Evolutionary conservation across 2,888 invertebrate genomes (phyloP).

Genomic region (Drosophila ustulata): DNA sequence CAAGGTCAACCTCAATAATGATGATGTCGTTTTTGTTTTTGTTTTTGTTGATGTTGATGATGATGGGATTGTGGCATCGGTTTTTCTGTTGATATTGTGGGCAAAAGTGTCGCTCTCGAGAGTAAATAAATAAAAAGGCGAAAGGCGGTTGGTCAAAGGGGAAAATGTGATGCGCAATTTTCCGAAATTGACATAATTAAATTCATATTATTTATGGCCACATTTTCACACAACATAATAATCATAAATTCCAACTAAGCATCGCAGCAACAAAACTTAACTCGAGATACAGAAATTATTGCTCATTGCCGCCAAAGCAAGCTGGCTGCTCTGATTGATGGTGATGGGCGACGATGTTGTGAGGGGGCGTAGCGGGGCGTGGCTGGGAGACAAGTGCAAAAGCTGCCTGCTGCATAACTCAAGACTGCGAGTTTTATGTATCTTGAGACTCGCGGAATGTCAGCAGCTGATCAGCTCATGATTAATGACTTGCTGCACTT

Average conservation of each 20-base stretch:
- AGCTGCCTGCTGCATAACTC: slow-evolving; percentile 46
- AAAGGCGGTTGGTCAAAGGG: slow-evolving; percentile 25
- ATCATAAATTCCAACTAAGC: slow-evolving; percentile 63
- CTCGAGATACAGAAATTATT: slow-evolving; percentile 9
- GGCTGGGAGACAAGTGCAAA: slow-evolving; percentile 22
- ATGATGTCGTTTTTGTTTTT: slow-evolving; percentile 19
- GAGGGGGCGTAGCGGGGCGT: background rate
- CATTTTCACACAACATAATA: slow-evolving; percentile 36
- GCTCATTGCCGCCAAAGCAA: slow-evolving; percentile 24
- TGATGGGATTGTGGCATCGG: slow-evolving; percentile 35
- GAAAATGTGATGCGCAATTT: slow-evolving; percentile 38
- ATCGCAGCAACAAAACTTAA: slow-evolving; percentile 6
- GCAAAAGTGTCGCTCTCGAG: slow-evolving; percentile 18
- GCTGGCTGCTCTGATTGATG: slow-evolving; percentile 66
- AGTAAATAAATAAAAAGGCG: slow-evolving; percentile 33
- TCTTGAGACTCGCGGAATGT: slow-evolving; percentile 30
- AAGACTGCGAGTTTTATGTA: slow-evolving; percentile 14
- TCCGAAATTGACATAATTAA: slow-evolving; percentile 70
- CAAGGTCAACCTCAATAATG: slow-evolving; percentile 62
- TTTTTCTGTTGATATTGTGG: slow-evolving; percentile 41
- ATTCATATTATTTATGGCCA: slow-evolving; percentile 67
- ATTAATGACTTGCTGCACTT: slow-evolving; percentile 54
- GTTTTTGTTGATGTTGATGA: slow-evolving; percentile 25
- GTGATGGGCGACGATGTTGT: slow-evolving; percentile 1
- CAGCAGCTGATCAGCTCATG: slow-evolving; percentile 58